Evolutionary conservation across 2,113 vertebrate genomes (phyloP), one percentile per base, ranked within the genome.

Genomic region (Burhinus oedicnemus): DNA sequence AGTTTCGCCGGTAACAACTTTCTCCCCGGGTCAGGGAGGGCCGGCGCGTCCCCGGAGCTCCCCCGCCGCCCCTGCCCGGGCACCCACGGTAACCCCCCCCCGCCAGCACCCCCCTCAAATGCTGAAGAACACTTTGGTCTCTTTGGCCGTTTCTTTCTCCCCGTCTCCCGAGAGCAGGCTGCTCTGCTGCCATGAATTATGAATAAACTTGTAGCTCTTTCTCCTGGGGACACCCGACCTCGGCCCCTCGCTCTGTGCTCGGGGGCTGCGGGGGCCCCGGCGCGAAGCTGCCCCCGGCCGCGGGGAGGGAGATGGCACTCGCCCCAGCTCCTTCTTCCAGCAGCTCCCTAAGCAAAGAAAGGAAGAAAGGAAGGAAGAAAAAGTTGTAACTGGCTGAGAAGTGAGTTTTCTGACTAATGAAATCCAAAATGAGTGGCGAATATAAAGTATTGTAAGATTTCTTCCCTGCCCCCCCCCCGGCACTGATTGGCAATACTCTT

Each of bases 381-480:
- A 94, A 97, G 88, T 96, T 94, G 71, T 77, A 95, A 83, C 82
- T 64, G 72, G 42, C 61, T 44, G 68, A 84, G 82, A 65, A 96
- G 85, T 62, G 75, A 92, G 93, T 97, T 97, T 96, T 97, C 96
- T 91, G 93, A 92, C 96, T 97, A 97, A 96, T 95, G 97, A 96
- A 98, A 97, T 97, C 97, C 96, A 89, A 96, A 97, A 97, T 96
- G 96, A 98, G 97, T 82, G 95, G 94, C 96, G 97, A 96, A 94
- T 98, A 96, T 97, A 96, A 98, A 98, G 97, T 98, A 97, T 97
- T 98, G 98, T 98, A 97, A 98, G 97, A 81, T 96, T 96, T 92
- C 90, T 96, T 93, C 95, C 94, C 92, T 83, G 68, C 89, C 75
- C 87, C 72, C 54, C 42, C 54, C 42, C 42, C 54, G 94, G 92